These are phyloP conservation scores for Cosmorhoe ocellata DNA, from an alignment of 2,888 invertebrate genomes.

Conservation along the genomic window DNA sequence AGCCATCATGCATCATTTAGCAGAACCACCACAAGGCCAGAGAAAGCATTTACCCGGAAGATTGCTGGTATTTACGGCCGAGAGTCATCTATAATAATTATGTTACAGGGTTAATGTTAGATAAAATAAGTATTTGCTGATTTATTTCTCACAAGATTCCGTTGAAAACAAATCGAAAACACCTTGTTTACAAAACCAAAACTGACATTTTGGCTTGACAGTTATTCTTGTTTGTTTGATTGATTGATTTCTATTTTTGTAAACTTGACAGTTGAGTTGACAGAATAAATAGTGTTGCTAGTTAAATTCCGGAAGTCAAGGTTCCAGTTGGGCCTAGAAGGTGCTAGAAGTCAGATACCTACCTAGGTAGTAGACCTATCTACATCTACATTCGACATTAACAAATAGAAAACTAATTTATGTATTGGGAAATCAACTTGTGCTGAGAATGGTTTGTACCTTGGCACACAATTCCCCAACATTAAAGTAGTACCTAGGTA, in stretches of 20 bases:
- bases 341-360: too few species aligned
- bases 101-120: slow-evolving; percentile 41
- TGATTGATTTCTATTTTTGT: not conserved
- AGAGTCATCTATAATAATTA: slow-evolving; percentile 73
- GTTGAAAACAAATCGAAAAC: slow-evolving; percentile 43
- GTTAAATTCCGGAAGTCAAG: too few species aligned
- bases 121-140: slow-evolving; percentile 34
- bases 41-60: slow-evolving; percentile 75
- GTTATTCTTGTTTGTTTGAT: not conserved
- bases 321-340: too few species aligned
- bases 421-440: too few species aligned
- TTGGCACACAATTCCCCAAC: too few species aligned
- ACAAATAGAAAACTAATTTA: too few species aligned
- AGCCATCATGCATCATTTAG: slow-evolving; percentile 69
- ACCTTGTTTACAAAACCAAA: slow-evolving; percentile 43
- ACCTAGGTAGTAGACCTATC: too few species aligned
- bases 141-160: slow-evolving; percentile 47
- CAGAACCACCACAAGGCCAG: slow-evolving; percentile 56
- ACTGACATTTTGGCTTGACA: slow-evolving; percentile 19
- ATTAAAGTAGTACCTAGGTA: too few species aligned
- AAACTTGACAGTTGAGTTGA: not conserved
- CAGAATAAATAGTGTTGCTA: too few species aligned
- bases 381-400: too few species aligned
- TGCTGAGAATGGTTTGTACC: too few species aligned
- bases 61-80: slow-evolving; percentile 78